Evolutionary conservation across 2,113 vertebrate genomes (phyloP), one percentile per base, ranked within the genome.

Genomic region (Percopsis transmontana): DNA sequence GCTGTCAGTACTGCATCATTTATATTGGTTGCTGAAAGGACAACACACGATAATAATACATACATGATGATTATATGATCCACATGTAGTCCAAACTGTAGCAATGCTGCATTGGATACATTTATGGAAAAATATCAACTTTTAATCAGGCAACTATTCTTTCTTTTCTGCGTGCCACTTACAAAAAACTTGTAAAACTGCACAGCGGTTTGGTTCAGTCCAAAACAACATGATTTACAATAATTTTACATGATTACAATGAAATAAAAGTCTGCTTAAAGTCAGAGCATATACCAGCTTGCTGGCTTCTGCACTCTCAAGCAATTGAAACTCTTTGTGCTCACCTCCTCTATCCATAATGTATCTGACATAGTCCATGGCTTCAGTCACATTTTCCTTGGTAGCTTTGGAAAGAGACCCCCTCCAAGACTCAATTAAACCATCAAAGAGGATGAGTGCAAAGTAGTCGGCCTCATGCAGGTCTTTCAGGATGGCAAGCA

Each of bases 381-480:
- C 91, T 39, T 62, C 41, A 2, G 0, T 2, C 41, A 92, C 50
- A 45, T 87, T 89, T 58, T 82, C 77, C 20, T 70, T 13, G 5
- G 89, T 91, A 53, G 90, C 90, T 76, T 75, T 81, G 40, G 27
- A 33, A 11, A 91, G 56, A 6, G 61, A 45, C 1, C 67, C 12
- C 23, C 41, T 81, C 91, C 91, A 92, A 15, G 7, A 0, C 0
- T 0, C 0, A 1, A 83, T 1, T 0, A 0, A 0, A 14, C 0
- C 0, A 16, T 81, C 57, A 84, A 93, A 94, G 1, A 1, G 0
- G 16, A 93, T 41, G 10, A 94, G 2, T 6, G 54, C 81, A 82
- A 93, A 91, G 63, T 88, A 13, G 81, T 94, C 92, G 0, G 90
- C 84, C 44, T 77, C 78, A 1, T 88, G 20, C 2, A 94, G 62